phyloP scores from a whole-genome alignment of 2,888 invertebrate genomes.

The Papilio protenor region DNA sequence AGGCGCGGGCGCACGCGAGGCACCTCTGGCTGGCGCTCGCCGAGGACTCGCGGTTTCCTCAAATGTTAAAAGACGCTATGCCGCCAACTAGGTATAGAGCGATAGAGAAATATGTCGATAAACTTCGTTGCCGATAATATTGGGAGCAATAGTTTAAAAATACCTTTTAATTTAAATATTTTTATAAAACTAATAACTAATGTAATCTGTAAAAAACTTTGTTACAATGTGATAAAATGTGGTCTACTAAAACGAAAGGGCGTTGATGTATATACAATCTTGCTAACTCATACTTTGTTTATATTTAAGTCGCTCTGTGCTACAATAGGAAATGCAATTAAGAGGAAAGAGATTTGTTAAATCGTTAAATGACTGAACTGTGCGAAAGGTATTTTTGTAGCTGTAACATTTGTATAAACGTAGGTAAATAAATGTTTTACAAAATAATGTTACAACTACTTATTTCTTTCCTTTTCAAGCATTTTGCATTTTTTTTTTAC shows the following conservation, averaged over 20 bases:
- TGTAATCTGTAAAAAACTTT: background rate
- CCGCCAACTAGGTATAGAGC: conserved; percentile 91
- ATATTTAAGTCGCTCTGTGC: background rate
- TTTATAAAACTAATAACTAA: conserved; percentile 32
- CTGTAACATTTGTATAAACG: conserved; percentile 35
- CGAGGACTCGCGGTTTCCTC: conserved; percentile 90
- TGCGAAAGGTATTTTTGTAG: conserved; percentile 78
- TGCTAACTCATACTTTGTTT: background rate
- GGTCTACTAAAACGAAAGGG: background rate
- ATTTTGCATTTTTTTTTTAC: background rate
- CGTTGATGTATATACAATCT: background rate
- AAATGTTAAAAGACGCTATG: conserved; percentile 91
- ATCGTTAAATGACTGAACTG: conserved; percentile 64
- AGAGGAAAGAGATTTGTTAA: conserved; percentile 39
- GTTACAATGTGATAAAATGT: background rate
- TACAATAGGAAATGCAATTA: background rate
- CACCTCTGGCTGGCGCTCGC: conserved; percentile 89
- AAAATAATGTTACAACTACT: background rate
- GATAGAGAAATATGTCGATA: conserved; percentile 91
- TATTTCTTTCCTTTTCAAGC: background rate
- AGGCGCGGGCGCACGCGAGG: conserved; percentile 92
- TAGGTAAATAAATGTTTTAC: conserved; percentile 39
- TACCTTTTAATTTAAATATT: conserved; percentile 39
- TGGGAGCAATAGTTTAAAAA: background rate
- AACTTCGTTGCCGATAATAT: conserved; percentile 72